phyloP scores from a whole-genome alignment of 2,888 invertebrate genomes.

The Mayetiola destructor region DNA sequence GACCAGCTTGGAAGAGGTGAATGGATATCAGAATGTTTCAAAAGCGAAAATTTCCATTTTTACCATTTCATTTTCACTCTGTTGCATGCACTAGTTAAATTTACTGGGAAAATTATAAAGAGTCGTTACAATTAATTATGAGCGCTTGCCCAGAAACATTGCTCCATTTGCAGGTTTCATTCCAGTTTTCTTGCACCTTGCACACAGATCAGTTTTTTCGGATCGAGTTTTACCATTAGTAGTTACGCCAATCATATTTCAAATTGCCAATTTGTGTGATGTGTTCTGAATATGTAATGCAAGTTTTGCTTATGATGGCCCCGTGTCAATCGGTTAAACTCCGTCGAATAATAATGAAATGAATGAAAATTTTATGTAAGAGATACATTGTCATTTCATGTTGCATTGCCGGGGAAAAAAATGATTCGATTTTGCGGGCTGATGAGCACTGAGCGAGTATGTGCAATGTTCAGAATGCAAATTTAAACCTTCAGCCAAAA shows the following conservation, averaged over 20 bases:
- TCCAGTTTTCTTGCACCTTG: too few relatives aligned
- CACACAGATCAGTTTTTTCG: too few relatives aligned
- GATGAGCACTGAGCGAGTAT: background rate
- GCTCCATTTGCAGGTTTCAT: background rate
- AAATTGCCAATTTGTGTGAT: background rate
- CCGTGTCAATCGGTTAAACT: background rate
- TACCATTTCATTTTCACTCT: too few relatives aligned
- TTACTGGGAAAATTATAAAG: too few relatives aligned
- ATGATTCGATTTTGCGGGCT: slow-evolving; percentile 1
- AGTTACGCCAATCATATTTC: background rate
- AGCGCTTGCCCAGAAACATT: background rate
- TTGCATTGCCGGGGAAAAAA: slow-evolving; percentile 1
- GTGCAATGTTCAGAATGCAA: too few relatives aligned
- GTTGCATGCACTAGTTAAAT: too few relatives aligned
- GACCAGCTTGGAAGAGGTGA: too few relatives aligned
- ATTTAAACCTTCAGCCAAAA: too few relatives aligned
- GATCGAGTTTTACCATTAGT: background rate
- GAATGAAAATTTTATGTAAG: background rate
- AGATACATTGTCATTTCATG: background rate
- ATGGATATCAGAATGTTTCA: too few relatives aligned
- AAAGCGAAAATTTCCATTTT: too few relatives aligned
- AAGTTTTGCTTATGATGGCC: background rate
- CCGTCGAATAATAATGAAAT: background rate
- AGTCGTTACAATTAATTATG: slow-evolving; percentile 10
- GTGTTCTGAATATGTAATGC: slow-evolving; percentile 3